Base-by-base conservation (phyloP, 2,113 vertebrate species). In the Rhynchomys soricoides region DNA sequence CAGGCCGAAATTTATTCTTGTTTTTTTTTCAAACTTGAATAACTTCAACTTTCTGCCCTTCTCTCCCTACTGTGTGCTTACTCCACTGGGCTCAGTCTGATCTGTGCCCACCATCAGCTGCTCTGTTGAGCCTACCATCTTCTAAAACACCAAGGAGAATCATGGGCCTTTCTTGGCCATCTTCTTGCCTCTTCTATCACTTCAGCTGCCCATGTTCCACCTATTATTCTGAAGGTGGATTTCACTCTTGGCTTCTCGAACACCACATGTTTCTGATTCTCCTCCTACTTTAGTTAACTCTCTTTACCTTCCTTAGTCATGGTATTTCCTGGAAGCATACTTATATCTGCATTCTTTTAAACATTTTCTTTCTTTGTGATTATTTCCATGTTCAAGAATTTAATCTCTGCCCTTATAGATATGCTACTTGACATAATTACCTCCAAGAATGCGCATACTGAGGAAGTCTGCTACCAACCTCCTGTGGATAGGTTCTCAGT, bases 31-130 rank as follows among this genome's bases (percentile, higher is more conserved):
- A 90, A 70, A 88, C 2, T 92, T 87, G 22, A 94, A 15, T n/a
- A 64, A 70, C 37, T 70, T 62, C 71, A 87, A n/a, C 2, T 52
- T 86, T 45, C 16, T 95, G 15, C 24, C 43, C 52, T 48, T 10
- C 26, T 7, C 26, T 81, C 16, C 75, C 37, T 0, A 40, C n/a
- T 57, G 15, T 7, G 50, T 3, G 4, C 7, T 95, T 37, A 31
- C 34, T 37, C 11, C 40, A 13, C 12, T 37, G 8, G 81, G 24
- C 59, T 45, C 13, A 24, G 37, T 59, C 22, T 81, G 7, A 78
- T 31, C 71, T 62, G 40, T 85, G 62, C 26, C 19, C 2, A 2
- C 0, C 5, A 50, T 17, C 3, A 0, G 0, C 7, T 31, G 1
- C 17, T 37, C 1, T 13, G 52, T 21, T 10, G 26, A 92, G 29